Evolutionary conservation across 1,140 invertebrate genomes (phyloP).

Genomic region (Aphis craccivora): DNA sequence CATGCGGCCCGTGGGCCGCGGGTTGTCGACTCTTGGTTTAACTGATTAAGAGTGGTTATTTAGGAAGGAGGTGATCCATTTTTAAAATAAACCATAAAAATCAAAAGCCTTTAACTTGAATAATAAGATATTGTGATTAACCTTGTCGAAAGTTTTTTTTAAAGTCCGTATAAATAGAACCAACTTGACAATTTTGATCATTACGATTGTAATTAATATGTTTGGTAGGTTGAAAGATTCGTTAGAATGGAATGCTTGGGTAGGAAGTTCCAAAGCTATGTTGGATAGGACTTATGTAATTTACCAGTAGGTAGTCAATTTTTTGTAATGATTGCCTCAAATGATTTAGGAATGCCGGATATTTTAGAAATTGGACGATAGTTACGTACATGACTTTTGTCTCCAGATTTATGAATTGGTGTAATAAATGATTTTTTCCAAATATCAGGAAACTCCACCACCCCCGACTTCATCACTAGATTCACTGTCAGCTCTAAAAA

Average conservation of each 20-base stretch:
- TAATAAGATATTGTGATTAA: neutral
- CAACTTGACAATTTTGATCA: neutral
- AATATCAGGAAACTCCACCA: neutral
- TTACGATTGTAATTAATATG: neutral
- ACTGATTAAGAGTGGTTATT: neutral
- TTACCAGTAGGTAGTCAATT: neutral
- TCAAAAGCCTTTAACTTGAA: neutral
- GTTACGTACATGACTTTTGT: too few relatives aligned
- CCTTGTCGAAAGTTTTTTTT: neutral
- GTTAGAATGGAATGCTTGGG: constrained; percentile 3
- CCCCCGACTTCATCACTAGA: neutral
- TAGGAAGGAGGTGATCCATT: neutral
- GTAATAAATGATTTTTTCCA: too few relatives aligned
- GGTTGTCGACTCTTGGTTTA: too few relatives aligned
- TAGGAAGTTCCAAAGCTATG: constrained; percentile 6
- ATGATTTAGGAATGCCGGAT: too few relatives aligned
- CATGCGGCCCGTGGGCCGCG: too few relatives aligned
- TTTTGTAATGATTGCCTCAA: neutral
- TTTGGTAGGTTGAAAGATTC: neutral
- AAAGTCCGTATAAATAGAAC: neutral
- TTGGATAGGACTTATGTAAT: neutral
- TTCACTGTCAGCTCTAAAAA: constrained; percentile 13
- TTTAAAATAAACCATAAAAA: neutral
- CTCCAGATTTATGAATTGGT: too few relatives aligned
- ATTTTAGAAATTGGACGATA: too few relatives aligned